phyloP scores from a whole-genome alignment of 1,140 invertebrate species.

The Anagrus nilaparvatae region DNA sequence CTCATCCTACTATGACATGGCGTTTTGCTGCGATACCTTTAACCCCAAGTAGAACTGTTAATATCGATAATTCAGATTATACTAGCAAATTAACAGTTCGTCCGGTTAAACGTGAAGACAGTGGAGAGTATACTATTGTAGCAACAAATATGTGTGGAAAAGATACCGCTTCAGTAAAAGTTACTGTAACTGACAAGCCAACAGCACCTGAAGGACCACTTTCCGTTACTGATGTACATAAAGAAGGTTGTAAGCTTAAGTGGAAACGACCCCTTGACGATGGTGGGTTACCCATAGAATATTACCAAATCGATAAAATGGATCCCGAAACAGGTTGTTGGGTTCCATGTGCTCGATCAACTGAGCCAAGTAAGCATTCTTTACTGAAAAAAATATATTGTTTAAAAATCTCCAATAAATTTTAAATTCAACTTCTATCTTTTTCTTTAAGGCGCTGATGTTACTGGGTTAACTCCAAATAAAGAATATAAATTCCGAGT shows the following conservation, averaged over 20 bases:
- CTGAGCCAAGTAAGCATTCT: slow-evolving; percentile 57
- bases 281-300: slow-evolving; percentile 78
- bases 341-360: slow-evolving; percentile 78
- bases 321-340: slow-evolving; percentile 89
- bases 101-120: slow-evolving; percentile 68
- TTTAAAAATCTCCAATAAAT: not conserved
- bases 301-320: slow-evolving; percentile 90
- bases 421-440: slow-evolving; percentile 12
- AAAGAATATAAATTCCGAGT: slow-evolving; percentile 94
- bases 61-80: slow-evolving; percentile 77
- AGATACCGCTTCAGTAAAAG: slow-evolving; percentile 80
- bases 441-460: slow-evolving; percentile 53
- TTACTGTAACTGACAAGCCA: slow-evolving; percentile 88
- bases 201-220: slow-evolving; percentile 78
- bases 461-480: slow-evolving; percentile 77
- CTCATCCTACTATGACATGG: slow-evolving; percentile 84
- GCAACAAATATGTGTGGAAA: slow-evolving; percentile 78
- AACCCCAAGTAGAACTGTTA: slow-evolving; percentile 49
- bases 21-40: slow-evolving; percentile 55
- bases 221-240: slow-evolving; percentile 82
- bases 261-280: slow-evolving; percentile 90
- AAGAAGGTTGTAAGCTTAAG: slow-evolving; percentile 86
- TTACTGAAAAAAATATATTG: slow-evolving; percentile 8
- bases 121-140: slow-evolving; percentile 79
- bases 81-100: slow-evolving; percentile 79